Evolutionary conservation across 1,140 invertebrate genomes (phyloP).

Genomic region (Linepithema humile): DNA sequence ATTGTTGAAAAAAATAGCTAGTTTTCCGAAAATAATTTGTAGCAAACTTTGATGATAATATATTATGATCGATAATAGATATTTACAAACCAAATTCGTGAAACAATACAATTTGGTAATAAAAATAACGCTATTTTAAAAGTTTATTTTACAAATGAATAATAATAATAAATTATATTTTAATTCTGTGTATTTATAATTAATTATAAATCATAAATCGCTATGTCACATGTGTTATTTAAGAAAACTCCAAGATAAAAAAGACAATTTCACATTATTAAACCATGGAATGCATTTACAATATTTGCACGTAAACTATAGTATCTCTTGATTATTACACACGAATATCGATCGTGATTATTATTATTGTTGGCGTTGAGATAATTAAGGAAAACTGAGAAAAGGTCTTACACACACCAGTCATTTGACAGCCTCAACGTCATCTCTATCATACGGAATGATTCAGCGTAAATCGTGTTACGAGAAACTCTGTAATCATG

Average conservation of each 20-base stretch:
- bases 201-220: background rate
- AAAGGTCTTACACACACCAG: background rate
- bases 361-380: slow-evolving; percentile 25
- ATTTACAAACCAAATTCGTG: background rate
- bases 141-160: no score
- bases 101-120: background rate
- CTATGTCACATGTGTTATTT: background rate
- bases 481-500: slow-evolving; percentile 25
- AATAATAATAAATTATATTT: no score
- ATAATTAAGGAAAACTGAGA: slow-evolving; percentile 25
- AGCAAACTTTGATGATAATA: no score
- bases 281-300: background rate
- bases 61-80: no score
- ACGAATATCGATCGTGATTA: background rate
- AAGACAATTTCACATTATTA: no score
- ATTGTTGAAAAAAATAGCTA: background rate
- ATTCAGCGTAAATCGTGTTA: slow-evolving; percentile 19
- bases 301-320: background rate
- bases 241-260: no score
- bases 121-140: background rate
- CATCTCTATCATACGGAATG: slow-evolving; percentile 16
- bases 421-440: background rate
- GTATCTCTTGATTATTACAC: slow-evolving; percentile 12
- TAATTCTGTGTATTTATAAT: background rate
- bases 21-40: background rate